These are phyloP conservation scores for Babyrousa celebensis DNA, from an alignment of 2,797 vertebrate genomes.

Conservation along the genomic window DNA sequence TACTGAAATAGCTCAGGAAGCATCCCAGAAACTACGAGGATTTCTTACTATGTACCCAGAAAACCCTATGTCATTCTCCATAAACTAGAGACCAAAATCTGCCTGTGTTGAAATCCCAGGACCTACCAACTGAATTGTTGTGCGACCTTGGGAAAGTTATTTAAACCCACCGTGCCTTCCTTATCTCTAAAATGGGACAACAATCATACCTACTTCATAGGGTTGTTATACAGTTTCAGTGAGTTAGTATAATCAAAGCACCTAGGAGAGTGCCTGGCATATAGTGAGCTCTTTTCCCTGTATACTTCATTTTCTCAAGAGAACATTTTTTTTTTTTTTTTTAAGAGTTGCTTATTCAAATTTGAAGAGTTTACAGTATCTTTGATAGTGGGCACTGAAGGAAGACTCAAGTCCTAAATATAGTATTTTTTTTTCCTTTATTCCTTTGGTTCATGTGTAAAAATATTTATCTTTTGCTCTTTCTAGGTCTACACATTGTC, in stretches of 20 bases:
- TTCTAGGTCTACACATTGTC: slow-evolving; percentile 23
- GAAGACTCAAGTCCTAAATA: not conserved
- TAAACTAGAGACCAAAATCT: slow-evolving; percentile 22
- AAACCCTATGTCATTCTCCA: slow-evolving; percentile 51
- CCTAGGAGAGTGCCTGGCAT: not conserved
- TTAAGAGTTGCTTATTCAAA: slow-evolving; percentile 34
- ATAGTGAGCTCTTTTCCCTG: not conserved
- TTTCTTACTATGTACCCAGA: slow-evolving; percentile 16
- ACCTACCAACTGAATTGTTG: not conserved
- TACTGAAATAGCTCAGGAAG: slow-evolving; percentile 31
- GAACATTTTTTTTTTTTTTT: not conserved
- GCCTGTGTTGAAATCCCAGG: not conserved
- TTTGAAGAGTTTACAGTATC: not conserved
- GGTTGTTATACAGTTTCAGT: not conserved
- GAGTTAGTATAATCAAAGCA: not conserved
- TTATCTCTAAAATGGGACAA: not conserved
- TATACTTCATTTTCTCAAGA: slow-evolving; percentile 8
- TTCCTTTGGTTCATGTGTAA: slow-evolving; percentile 41
- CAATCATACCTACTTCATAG: not conserved
- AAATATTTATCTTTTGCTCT: not conserved
- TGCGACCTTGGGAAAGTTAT: slow-evolving; percentile 16
- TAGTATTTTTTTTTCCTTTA: slow-evolving; percentile 48
- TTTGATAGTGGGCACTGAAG: slow-evolving; percentile 29
- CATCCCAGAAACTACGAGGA: not conserved
- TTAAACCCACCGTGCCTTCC: not conserved